Evolutionary conservation across 1,140 invertebrate species (phyloP), one percentile per base, ranked within the genome.

Genomic region (Antheraea mylitta): DNA sequence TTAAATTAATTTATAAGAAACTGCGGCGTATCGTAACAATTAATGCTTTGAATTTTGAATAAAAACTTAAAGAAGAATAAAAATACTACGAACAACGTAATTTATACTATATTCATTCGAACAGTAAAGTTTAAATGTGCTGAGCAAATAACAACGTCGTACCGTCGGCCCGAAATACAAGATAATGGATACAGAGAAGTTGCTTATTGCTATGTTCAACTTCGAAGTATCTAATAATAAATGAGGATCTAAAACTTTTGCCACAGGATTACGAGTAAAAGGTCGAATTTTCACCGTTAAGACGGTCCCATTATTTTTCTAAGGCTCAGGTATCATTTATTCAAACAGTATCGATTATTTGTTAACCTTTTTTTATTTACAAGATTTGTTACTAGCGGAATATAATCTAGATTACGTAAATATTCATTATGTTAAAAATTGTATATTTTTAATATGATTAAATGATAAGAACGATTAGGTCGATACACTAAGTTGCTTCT

Each of bases 121-220:
- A 6, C 45, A 53, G 45, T 53, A 53, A 53, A 53, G 45, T 53
- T 53, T 53, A 53, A 53, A 53, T 53, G 45, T 53, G 16, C 45
- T n/a, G 45, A 53, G 16, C 16, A 53, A 53, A 53, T 6, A 53
- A 16, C 16, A 9, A 53, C 45, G 45, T 16, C 45, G 45, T n/a
- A 6, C 9, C 45, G 45, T 16, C 45, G 45, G 45, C 45, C 45
- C 45, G 13, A 53, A 53, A 53, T 53, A 53, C 16, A n/a, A 16
- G 45, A 53, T 53, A 53, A 53, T 16, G 45, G 45, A 53, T 13
- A 53, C 45, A 16, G 45, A 53, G 45, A 53, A 53, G 6, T 53
- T 53, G 45, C 45, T 53, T 53, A 53, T 53, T 53, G 45, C 45
- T 53, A 53, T 53, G 45, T 53, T 53, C 45, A 53, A 53, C 45